phyloP scores from a whole-genome alignment of 2,797 vertebrate species.

The Enteromius unitaeniatus region DNA sequence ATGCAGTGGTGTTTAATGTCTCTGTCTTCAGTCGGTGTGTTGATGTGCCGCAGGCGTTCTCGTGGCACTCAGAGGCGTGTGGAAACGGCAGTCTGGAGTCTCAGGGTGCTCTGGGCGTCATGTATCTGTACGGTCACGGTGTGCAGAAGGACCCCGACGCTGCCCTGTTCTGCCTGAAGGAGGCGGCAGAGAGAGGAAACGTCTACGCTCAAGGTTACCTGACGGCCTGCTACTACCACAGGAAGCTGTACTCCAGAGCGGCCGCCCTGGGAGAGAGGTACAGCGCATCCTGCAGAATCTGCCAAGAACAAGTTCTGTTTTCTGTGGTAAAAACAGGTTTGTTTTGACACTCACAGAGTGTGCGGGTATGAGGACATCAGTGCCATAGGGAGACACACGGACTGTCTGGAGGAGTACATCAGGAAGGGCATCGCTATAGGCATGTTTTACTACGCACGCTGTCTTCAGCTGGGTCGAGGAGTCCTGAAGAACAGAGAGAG shows the following conservation, averaged over 20 bases:
- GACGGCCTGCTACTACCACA: slow-evolving; percentile 79
- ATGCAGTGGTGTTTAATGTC: not conserved
- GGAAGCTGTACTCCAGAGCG: slow-evolving; percentile 79
- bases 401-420: slow-evolving; percentile 74
- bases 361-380: slow-evolving; percentile 68
- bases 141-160: slow-evolving; percentile 64
- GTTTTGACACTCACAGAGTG: slow-evolving; percentile 70
- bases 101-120: slow-evolving; percentile 80
- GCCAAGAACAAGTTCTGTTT: not conserved
- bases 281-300: not conserved
- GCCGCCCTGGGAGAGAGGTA: slow-evolving; percentile 77
- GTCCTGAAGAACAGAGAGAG: slow-evolving; percentile 63
- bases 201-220: slow-evolving; percentile 81
- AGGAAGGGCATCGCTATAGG: slow-evolving; percentile 77
- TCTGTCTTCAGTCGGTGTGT: not conserved
- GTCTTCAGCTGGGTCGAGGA: slow-evolving; percentile 79
- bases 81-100: slow-evolving; percentile 84
- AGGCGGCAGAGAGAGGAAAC: slow-evolving; percentile 79
- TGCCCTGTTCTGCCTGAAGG: slow-evolving; percentile 75
- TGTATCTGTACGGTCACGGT: slow-evolving; percentile 82
- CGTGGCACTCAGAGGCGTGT: slow-evolving; percentile 85
- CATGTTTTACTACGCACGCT: slow-evolving; percentile 80
- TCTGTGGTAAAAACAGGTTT: not conserved
- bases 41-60: slow-evolving; percentile 75
- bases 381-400: slow-evolving; percentile 66